phyloP scores from a whole-genome alignment of 2,113 vertebrate species.

The Tonatia bakeri region DNA sequence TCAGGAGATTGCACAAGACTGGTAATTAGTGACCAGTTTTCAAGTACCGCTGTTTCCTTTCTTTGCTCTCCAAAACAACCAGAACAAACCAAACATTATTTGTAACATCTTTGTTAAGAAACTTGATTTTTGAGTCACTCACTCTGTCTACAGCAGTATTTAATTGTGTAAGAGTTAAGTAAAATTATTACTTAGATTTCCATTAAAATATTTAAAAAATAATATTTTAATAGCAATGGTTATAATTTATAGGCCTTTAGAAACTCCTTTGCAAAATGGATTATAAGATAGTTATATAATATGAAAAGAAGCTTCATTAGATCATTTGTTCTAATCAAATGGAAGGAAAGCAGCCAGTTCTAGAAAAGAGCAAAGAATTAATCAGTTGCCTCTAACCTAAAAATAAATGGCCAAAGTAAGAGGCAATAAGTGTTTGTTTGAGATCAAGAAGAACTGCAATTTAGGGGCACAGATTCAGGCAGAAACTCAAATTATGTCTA shows the following conservation, averaged over 20 bases:
- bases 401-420: not conserved
- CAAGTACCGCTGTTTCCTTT: not conserved
- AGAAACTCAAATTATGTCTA: not conserved
- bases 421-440: not conserved
- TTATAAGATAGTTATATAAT: not conserved
- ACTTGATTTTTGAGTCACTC: constrained; percentile 34
- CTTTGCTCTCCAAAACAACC: constrained; percentile 49
- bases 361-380: not conserved
- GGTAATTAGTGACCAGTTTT: constrained; percentile 46
- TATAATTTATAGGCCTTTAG: not conserved
- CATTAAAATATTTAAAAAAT: not conserved
- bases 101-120: constrained; percentile 55
- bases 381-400: not conserved
- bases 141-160: constrained; percentile 11
- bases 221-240: not conserved
- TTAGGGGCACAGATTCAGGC: not conserved
- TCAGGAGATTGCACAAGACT: not conserved
- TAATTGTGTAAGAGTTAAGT: constrained; percentile 29
- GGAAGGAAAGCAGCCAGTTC: not conserved
- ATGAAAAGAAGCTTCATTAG: not conserved
- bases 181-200: constrained; percentile 7
- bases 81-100: constrained; percentile 54
- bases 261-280: not conserved
- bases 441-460: not conserved
- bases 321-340: not conserved